Conservation (phyloP, 2,113 vertebrate species). For the Sylvilagus bachmani region DNA sequence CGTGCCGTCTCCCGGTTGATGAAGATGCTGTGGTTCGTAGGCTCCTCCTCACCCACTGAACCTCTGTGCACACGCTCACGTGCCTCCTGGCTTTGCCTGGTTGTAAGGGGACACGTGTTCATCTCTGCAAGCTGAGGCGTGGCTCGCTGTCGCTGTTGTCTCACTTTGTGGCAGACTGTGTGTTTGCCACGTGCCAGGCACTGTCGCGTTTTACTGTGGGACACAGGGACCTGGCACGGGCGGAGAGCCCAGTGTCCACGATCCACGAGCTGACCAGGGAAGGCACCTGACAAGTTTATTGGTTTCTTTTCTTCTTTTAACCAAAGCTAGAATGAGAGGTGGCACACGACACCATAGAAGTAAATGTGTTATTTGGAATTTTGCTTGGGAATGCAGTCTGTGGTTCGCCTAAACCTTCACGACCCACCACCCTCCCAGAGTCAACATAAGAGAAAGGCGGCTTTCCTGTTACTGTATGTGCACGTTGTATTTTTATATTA, state of each 20-base stretch:
- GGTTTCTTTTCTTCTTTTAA: neutral
- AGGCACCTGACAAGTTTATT: neutral
- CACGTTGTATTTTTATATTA: no score
- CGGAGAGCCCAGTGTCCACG: neutral
- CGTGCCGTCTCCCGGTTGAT: no score
- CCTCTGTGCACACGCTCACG: fast-evolving
- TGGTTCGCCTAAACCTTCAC: neutral
- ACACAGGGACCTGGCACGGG: neutral
- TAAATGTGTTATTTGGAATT: neutral
- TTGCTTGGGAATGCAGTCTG: constrained; percentile 61
- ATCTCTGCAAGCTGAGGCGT: neutral
- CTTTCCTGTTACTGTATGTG: no score
- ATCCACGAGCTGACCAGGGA: neutral
- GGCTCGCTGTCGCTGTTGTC: no score
- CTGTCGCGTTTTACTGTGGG: neutral
- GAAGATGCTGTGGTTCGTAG: fast-evolving
- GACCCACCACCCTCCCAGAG: neutral
- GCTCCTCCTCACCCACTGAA: neutral
- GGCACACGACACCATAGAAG: neutral
- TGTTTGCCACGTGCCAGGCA: fast-evolving
- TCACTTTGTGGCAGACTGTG: no score
- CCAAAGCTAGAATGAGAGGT: neutral
- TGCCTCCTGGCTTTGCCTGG: fast-evolving
- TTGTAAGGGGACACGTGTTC: fast-evolving
- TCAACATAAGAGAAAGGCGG: neutral